Conservation (phyloP, 2,888 invertebrate species). For the Serripes groenlandicus region DNA sequence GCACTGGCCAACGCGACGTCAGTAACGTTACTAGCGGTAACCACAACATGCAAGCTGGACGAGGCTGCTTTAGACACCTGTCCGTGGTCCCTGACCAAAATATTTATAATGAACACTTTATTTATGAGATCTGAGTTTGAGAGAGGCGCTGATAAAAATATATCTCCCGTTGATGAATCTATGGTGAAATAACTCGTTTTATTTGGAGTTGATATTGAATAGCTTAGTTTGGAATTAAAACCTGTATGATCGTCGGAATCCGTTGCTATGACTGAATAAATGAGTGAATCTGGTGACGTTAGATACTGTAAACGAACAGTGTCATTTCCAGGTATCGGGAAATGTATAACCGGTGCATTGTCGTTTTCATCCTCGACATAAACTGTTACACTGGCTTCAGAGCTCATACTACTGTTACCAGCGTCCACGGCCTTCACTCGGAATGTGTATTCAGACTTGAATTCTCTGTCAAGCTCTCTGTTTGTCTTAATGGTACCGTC, state of each 20-base stretch:
- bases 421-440: conserved; percentile 78
- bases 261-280: conserved; percentile 70
- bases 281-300: conserved; percentile 65
- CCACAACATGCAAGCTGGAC: conserved; percentile 52
- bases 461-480: conserved; percentile 75
- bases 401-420: conserved; percentile 70
- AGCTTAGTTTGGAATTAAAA: conserved; percentile 73
- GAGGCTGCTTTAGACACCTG: conserved; percentile 34
- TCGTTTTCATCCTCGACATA: conserved; percentile 82
- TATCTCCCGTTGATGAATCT: conserved; percentile 70
- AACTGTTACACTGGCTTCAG: conserved; percentile 75
- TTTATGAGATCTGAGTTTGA: conserved; percentile 50
- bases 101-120: conserved; percentile 57
- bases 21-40: conserved; percentile 55
- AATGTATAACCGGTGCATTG: conserved; percentile 78
- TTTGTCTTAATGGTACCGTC: conserved; percentile 77
- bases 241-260: conserved; percentile 73
- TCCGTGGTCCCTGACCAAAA: conserved; percentile 64
- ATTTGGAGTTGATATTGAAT: conserved; percentile 71
- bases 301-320: conserved; percentile 71
- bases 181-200: conserved; percentile 71
- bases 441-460: conserved; percentile 73
- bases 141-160: conserved; percentile 65
- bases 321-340: conserved; percentile 74
- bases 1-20: conserved; percentile 5